These are phyloP conservation scores for Brachystomella parvula DNA, from an alignment of 1,140 invertebrate species.

Conservation along the genomic window DNA sequence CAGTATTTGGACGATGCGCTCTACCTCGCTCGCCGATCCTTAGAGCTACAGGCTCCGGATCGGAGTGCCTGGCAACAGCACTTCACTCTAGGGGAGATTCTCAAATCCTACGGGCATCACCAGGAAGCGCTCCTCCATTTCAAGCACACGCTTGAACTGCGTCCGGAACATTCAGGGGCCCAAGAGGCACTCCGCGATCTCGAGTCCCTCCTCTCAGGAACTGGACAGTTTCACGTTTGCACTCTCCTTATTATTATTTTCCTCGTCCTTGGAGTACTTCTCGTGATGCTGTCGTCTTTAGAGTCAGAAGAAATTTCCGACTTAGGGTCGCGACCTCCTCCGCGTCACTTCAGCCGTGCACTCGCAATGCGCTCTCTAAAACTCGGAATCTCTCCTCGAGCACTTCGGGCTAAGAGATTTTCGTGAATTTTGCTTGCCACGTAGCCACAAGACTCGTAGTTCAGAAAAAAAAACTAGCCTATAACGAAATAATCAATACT, in stretches of 20 bases:
- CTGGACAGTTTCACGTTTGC: slow-evolving; percentile 60
- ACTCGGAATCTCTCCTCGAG: slow-evolving; percentile 46
- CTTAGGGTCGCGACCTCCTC: slow-evolving; percentile 57
- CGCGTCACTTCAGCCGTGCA: slow-evolving; percentile 71
- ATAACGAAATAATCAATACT: no score
- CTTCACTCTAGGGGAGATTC: slow-evolving; percentile 75
- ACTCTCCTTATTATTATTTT: slow-evolving; percentile 76
- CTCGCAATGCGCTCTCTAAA: slow-evolving; percentile 64
- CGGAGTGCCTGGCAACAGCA: slow-evolving; percentile 82
- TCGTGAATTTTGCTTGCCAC: slow-evolving; percentile 23
- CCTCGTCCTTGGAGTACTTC: slow-evolving; percentile 67
- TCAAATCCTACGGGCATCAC: slow-evolving; percentile 70
- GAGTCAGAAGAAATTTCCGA: slow-evolving; percentile 52
- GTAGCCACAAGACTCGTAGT: no score
- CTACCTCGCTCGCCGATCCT: slow-evolving; percentile 64
- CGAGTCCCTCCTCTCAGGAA: slow-evolving; percentile 60
- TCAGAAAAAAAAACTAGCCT: no score
- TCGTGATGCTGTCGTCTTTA: slow-evolving; percentile 67
- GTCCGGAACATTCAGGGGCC: slow-evolving; percentile 73
- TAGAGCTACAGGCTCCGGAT: slow-evolving; percentile 66
- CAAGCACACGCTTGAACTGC: slow-evolving; percentile 62
- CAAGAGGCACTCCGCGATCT: slow-evolving; percentile 66
- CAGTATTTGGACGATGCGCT: slow-evolving; percentile 83
- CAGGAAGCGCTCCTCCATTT: slow-evolving; percentile 69
- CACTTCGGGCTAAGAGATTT: slow-evolving; percentile 41